Evolutionary conservation across 2,113 vertebrate species (phyloP).

Genomic region (Ammodramus savannarum): DNA sequence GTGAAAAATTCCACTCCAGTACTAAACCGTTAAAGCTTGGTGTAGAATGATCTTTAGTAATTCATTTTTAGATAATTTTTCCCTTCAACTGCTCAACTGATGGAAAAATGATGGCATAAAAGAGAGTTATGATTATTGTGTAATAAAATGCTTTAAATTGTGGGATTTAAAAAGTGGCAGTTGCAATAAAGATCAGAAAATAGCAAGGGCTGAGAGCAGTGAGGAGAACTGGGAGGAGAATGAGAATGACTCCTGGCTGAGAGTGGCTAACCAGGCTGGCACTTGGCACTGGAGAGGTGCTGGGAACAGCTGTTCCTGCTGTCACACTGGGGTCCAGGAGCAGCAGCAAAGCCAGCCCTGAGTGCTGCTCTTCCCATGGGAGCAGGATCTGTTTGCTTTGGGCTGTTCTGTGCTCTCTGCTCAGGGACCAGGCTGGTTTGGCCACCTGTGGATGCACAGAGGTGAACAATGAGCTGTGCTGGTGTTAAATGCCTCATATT

Average conservation of each 20-base stretch:
- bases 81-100: background rate
- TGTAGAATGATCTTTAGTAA: background rate
- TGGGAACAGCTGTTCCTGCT: background rate
- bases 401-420: background rate
- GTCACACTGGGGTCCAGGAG: background rate
- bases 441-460: background rate
- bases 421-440: too few relatives aligned
- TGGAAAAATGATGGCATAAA: background rate
- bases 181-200: background rate
- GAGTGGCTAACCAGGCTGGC: background rate
- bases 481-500: background rate
- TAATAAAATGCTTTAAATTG: background rate
- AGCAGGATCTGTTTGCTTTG: too few relatives aligned
- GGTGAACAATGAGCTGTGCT: background rate
- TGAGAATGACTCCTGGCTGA: background rate
- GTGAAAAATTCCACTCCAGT: background rate
- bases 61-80: background rate
- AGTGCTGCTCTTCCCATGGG: fast-evolving
- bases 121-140: background rate
- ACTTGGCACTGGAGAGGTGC: background rate
- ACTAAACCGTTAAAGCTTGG: background rate
- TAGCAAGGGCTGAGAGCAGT: background rate
- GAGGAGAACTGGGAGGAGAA: background rate
- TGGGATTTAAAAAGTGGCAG: background rate
- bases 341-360: background rate